Conservation (phyloP, 2,113 vertebrate species). For the Erinaceus europaeus region DNA sequence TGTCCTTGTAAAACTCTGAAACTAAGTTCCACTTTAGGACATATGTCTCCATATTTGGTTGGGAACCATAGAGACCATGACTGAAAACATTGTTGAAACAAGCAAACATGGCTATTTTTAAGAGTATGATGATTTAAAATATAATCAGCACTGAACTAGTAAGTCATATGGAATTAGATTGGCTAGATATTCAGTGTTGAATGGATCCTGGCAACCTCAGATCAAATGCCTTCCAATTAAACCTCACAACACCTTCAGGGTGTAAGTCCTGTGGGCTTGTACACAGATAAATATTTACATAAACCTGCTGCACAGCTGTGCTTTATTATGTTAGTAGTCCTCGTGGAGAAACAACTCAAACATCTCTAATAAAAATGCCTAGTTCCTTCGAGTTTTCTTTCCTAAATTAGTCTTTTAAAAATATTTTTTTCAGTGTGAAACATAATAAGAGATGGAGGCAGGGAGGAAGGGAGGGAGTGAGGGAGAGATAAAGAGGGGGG, state of each 20-base stretch:
- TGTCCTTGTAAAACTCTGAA: constrained; percentile 16
- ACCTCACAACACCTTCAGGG: background rate
- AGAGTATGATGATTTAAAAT: constrained; percentile 8
- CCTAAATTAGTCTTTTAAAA: constrained; percentile 22
- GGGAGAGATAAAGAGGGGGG: background rate
- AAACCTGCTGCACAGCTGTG: constrained; percentile 11
- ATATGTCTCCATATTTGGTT: constrained; percentile 9
- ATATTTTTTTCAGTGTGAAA: background rate
- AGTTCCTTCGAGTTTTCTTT: background rate
- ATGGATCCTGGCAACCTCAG: constrained; percentile 42
- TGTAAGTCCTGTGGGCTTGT: constrained; percentile 3
- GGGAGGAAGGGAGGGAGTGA: background rate
- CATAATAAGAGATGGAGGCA: background rate
- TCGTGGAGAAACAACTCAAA: background rate
- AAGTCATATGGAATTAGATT: constrained; percentile 40
- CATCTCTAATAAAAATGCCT: background rate
- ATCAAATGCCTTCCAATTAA: constrained; percentile 49
- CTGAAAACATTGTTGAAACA: constrained; percentile 30
- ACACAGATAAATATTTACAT: constrained; percentile 51
- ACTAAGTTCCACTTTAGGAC: background rate
- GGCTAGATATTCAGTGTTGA: constrained; percentile 20
- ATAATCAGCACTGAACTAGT: constrained; percentile 12
- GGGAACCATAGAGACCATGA: constrained; percentile 31
- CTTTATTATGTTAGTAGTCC: background rate
- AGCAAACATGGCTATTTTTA: constrained; percentile 46